Base-by-base conservation (phyloP, 2,888 invertebrate genomes). In the Dolichomitus sp. region DNA sequence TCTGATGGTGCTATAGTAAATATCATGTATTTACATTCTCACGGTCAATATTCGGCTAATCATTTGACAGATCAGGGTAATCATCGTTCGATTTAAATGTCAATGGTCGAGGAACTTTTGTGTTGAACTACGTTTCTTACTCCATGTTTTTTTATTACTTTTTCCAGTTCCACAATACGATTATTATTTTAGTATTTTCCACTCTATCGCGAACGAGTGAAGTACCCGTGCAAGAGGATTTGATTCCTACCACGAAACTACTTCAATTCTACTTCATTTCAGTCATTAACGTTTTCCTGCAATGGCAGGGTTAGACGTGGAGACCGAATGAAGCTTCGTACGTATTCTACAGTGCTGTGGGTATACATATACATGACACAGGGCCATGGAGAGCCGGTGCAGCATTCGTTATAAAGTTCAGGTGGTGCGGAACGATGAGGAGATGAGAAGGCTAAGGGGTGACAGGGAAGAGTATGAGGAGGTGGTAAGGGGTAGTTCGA, bases 401-500 rank as follows among this genome's bases (percentile, higher is more conserved):
- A 81, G 84, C 86, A 87, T 87, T 88, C 88, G 91, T 88, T 90
- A 89, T 88, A 88, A 87, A 90, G 88, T 89, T 87, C 86, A 83
- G 86, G 84, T 72, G 85, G 85, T 80, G 73, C 80, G 63, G 81
- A 84, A 72, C 80, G 83, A 79, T 66, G 45, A 66, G 52, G 40
- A 52, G 73, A 52, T 63, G 73, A n/a, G 14, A 48, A 63, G 57
- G 23, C 48, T 14, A 12, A 30, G 37, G 37, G 33, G 57, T n/a
- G 50, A 19, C n/a, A 23, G 37, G 33, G 37, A 42, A 37, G 17
- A 30, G 59, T 42, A 45, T 65, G 57, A 74, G 59, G 57, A 48
- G 65, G 42, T 80, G 61, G 59, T 66, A 63, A 66, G 54, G 74
- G 74, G 42, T 68, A 74, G 59, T 74, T 80, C 68, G 80, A 63